These are phyloP conservation scores for Typhlichthys eigenmanni DNA, from an alignment of 2,797 vertebrate species.

Conservation along the genomic window DNA sequence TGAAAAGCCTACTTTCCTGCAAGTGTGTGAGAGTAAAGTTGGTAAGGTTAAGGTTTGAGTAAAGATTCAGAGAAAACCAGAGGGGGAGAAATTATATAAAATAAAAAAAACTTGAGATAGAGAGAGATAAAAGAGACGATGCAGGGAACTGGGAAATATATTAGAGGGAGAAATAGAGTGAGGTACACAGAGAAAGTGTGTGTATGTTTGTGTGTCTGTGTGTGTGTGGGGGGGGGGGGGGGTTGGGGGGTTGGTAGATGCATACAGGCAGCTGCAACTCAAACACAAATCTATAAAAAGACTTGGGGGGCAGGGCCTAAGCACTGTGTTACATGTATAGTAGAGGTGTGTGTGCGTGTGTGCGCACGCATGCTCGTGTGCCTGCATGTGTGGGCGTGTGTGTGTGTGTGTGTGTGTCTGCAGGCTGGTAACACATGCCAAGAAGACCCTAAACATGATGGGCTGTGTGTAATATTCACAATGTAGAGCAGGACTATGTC, in stretches of 20 bases:
- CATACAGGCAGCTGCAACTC: conserved; percentile 58
- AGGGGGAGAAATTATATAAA: neutral
- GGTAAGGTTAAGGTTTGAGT: neutral
- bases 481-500: too few relatives aligned
- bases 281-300: conserved; percentile 60
- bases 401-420: conserved; percentile 16
- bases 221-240: neutral
- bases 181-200: neutral
- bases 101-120: neutral
- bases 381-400: neutral
- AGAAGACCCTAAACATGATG: too few relatives aligned
- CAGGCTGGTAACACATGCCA: too few relatives aligned
- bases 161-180: neutral
- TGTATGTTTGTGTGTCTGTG: neutral
- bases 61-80: neutral
- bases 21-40: neutral
- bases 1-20: conserved; percentile 14
- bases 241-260: conserved; percentile 16
- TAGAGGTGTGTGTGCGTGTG: conserved; percentile 10
- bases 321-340: neutral
- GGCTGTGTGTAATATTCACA: too few relatives aligned
- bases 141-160: neutral
- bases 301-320: neutral
- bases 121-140: neutral
- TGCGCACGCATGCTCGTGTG: neutral